Percentiles rank a stretch among this genome's conserved stretches.
Conservation (phyloP, 37 sponge, comb jelly and placozoan species). For the Chondrilla cf. caribensis region DNA sequence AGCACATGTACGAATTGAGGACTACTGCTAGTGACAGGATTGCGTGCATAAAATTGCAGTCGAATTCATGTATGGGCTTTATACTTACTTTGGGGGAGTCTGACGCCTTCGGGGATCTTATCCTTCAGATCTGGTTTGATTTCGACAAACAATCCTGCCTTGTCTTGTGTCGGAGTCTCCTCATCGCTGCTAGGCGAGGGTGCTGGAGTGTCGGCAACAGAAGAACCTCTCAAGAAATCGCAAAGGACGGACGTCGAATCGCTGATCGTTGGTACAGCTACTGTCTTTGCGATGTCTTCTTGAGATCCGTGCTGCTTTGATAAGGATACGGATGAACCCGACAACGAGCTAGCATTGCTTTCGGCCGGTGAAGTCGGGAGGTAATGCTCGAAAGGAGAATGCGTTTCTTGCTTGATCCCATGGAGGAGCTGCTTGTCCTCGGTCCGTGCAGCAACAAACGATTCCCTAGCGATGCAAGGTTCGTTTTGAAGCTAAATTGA, state of each 20-base stretch:
- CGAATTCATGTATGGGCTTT: too few species aligned
- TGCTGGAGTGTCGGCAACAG: conserved; percentile 28
- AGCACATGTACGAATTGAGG: too few species aligned
- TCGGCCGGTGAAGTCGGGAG: neutral
- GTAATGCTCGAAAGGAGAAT: neutral
- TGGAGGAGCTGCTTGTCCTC: too few species aligned
- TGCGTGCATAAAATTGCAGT: too few species aligned
- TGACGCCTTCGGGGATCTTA: conserved; percentile 43
- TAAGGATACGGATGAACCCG: neutral
- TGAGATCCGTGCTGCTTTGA: neutral
- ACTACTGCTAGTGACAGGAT: too few species aligned
- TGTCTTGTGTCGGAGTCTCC: neutral
- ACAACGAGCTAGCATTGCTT: neutral
- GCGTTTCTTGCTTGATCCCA: too few species aligned
- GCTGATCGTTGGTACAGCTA: neutral
- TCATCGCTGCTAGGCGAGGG: conserved; percentile 44
- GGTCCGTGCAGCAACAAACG: too few species aligned
- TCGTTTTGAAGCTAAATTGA: conserved; percentile 1
- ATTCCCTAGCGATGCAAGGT: neutral
- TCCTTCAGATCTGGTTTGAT: conserved; percentile 17
- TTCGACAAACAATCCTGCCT: neutral
- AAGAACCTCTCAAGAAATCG: conserved; percentile 13
- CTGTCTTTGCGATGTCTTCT: neutral
- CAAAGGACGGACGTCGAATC: neutral
- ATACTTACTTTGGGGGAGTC: conserved; percentile 65